These are phyloP conservation scores for Leptodactylus fuscus DNA, from an alignment of 2,113 vertebrate species.

Conservation along the genomic window DNA sequence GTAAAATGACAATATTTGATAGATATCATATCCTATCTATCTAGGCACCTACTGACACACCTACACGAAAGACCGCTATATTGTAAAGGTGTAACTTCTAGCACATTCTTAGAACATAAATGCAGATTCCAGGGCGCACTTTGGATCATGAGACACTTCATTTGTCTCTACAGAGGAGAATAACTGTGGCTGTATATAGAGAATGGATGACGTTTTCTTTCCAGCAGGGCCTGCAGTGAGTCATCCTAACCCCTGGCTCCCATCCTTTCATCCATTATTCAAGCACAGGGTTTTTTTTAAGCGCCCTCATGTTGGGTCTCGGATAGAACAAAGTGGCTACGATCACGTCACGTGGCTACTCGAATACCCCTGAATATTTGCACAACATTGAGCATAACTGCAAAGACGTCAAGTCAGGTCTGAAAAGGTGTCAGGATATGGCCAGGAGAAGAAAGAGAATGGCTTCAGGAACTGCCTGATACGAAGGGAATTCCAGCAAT, in stretches of 20 bases:
- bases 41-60: too few relatives aligned
- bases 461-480: neutral
- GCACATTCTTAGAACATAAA: neutral
- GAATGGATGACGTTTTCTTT: conserved; percentile 24
- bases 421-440: neutral
- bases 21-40: too few relatives aligned
- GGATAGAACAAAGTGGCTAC: conserved; percentile 27
- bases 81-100: too few relatives aligned
- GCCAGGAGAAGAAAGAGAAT: conserved; percentile 13
- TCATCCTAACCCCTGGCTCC: conserved; percentile 30
- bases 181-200: neutral
- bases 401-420: neutral
- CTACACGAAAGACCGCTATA: too few relatives aligned
- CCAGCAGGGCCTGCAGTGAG: conserved; percentile 40
- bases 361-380: neutral
- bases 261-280: conserved; percentile 50
- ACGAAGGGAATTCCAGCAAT: conserved; percentile 12
- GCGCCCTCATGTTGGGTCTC: conserved; percentile 10
- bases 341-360: conserved; percentile 12
- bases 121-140: neutral
- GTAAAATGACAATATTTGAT: too few relatives aligned
- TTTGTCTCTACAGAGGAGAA: neutral
- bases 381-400: too few relatives aligned
- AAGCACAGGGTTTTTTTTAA: neutral
- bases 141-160: neutral